Conservation (phyloP, 2,797 vertebrate species). For the Intellagama lesueurii region DNA sequence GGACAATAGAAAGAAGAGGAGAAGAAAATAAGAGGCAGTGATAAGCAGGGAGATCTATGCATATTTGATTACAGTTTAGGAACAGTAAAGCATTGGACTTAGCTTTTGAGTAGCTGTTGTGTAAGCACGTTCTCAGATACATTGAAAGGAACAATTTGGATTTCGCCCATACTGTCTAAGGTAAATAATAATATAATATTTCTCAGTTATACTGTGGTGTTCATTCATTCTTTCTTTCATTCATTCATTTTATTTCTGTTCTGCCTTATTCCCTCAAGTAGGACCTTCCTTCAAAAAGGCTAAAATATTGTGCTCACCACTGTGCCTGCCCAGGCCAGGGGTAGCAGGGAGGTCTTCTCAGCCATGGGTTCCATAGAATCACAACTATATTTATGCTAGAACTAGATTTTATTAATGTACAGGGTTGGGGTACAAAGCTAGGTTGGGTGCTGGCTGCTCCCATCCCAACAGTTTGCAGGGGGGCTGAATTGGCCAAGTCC, state of each 20-base stretch:
- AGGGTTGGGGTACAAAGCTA: too few relatives aligned
- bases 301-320: neutral
- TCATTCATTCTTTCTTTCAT: neutral
- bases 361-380: too few relatives aligned
- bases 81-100: neutral
- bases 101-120: neutral
- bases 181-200: neutral
- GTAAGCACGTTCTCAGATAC: neutral
- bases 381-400: too few relatives aligned
- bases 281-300: neutral
- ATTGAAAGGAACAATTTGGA: neutral
- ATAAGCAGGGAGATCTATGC: too few relatives aligned
- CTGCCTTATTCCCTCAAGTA: neutral
- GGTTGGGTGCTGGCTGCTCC: too few relatives aligned
- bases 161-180: neutral
- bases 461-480: too few relatives aligned
- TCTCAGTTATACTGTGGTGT: neutral
- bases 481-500: too few relatives aligned
- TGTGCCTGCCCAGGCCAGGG: too few relatives aligned
- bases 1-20: neutral
- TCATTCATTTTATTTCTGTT: neutral
- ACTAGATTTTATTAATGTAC: too few relatives aligned
- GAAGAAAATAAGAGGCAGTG: neutral
- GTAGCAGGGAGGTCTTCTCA: too few relatives aligned
- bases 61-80: neutral